Evolutionary conservation across 2,113 vertebrate species (phyloP).

Genomic region (Elaphurus davidianus): DNA sequence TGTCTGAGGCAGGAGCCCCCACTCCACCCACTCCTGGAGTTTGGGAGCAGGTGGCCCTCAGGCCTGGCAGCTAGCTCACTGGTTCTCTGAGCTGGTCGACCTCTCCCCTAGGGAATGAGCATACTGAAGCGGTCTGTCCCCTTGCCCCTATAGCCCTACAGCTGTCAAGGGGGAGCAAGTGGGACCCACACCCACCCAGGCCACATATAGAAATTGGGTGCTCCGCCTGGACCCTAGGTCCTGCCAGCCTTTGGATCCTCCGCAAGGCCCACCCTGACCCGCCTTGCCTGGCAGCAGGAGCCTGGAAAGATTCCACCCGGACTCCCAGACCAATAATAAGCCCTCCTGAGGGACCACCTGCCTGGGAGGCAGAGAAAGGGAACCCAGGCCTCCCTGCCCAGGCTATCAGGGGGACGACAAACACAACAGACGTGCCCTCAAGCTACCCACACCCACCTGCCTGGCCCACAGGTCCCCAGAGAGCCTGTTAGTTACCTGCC

Average conservation of each 20-base stretch:
- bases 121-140: neutral
- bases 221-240: neutral
- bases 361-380: constrained; percentile 53
- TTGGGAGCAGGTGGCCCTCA: constrained; percentile 3
- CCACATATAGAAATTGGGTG: constrained; percentile 1
- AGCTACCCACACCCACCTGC: neutral
- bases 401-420: constrained; percentile 38
- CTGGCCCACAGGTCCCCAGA: constrained; percentile 46
- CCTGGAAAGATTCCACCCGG: neutral
- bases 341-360: constrained; percentile 52
- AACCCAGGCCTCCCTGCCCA: constrained; percentile 52
- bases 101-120: neutral
- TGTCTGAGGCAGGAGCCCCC: neutral
- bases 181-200: neutral
- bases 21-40: neutral
- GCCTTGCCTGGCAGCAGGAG: neutral
- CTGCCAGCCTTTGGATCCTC: neutral
- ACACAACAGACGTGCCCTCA: constrained; percentile 50
- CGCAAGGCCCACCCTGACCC: neutral
- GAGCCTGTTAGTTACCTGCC: constrained; percentile 68
- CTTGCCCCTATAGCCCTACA: neutral
- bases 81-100: neutral
- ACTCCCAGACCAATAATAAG: constrained; percentile 55
- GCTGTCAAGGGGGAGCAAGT: neutral
- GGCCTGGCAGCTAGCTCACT: constrained; percentile 14